Base-by-base conservation (phyloP, 1,140 invertebrate genomes). In the Stenopsyche tienmushanensis region DNA sequence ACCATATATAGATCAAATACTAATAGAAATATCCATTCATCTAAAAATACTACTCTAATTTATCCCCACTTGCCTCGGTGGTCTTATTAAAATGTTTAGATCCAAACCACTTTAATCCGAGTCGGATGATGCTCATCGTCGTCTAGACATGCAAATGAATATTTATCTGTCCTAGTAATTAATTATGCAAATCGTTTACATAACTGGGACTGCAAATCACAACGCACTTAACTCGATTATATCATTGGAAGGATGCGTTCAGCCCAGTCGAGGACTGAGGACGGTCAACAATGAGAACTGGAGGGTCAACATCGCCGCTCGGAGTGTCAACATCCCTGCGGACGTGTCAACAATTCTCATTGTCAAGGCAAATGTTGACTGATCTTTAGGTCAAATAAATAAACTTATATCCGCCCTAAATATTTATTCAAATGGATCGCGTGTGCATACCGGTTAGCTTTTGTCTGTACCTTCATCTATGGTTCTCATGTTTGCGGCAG, bases 291-390 rank as follows among this genome's bases (percentile, higher is more conserved):
- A 7, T 53, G 62, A 34, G 59, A 54, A 29, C 52, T 42, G 41
- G 29, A 15, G 44, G 42, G 50, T 55, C 59, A 63, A 63, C 54
- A 39, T 20, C 17, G 26, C 53, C 41, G 57, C 34, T 60, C 50
- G 7, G 5, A 9, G 13, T 60, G 57, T 60, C 34, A 60, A 66
- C 64, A 62, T 15, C 23, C 52, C 53, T 42, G 47, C 64, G 44
- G 54, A 65, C 54, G 57, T 59, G 64, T 57, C 47, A 65, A 65
- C 54, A 58, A 45, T 41, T 34, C 64, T 44, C 54, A 59, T 60
- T 66, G 58, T 66, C 55, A 41, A 49, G 42, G 55, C 53, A 62
- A 67, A 67, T 67, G 65, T 67, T 67, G 65, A 67, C 65, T 55
- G 39, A 62, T 67, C 65, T 63, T 62, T 62, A 62, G 58, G 41